Base-by-base conservation (phyloP, 2,113 vertebrate species). In the Eretmodus cyanostictus region DNA sequence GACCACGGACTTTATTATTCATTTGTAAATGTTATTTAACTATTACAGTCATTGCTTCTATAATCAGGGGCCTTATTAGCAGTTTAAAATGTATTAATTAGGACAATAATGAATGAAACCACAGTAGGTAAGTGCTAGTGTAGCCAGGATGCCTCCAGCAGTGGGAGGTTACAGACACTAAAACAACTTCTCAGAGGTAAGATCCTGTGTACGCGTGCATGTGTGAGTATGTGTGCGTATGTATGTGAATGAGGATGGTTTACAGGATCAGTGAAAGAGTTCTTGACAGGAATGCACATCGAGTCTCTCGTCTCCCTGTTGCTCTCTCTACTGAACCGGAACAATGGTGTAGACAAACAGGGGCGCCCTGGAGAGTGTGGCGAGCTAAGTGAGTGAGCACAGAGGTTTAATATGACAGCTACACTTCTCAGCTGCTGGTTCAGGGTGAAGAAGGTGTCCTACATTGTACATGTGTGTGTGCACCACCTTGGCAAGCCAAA, bases 261-360 rank as follows among this genome's bases (percentile, higher is more conserved):
- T 95, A 92, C 91, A 93, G 91, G 93, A 92, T 91, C 93, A 85
- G 94, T 87, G 92, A 88, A 92, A 92, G 93, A 94, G 92, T 94
- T 95, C 92, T 92, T 95, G 95, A 95, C 95, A 96, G 95, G 87
- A 95, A 88, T 91, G 92, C 93, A 93, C 95, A 92, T 86, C 51
- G 94, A 94, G 92, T 88, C 90, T 91, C 91, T 89, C 89, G 82
- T 95, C 93, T 95, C 95, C 89, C 94, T 90, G 94, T 93, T 94
- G 94, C 93, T 93, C 95, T 95, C 94, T 95, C 93, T 92, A 90
- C 95, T 96, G 95, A 96, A 95, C 94, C 95, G 91, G 95, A 95
- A 95, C 95, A 93, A 91, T 87, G 88, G 92, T 92, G 94, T 92
- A 94, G 95, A 96, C 95, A 94, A 96, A 95, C 95, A 96, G 93